Evolutionary conservation across 2,888 invertebrate genomes (phyloP).

Genomic region (Mesoligia furuncula): DNA sequence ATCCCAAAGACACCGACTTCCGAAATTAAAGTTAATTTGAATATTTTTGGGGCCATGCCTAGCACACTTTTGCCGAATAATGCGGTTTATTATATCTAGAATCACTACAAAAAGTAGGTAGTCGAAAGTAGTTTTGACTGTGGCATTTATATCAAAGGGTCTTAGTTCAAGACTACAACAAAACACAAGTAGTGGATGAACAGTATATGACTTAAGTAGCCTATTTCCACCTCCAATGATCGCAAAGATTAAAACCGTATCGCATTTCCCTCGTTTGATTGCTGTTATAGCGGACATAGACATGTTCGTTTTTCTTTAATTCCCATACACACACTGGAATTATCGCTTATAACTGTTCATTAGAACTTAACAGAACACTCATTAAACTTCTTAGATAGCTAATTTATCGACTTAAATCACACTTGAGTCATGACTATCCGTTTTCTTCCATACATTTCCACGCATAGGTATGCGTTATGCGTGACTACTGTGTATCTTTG

Average conservation of each 20-base stretch:
- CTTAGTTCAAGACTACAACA: conserved; percentile 1
- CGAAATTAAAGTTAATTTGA: no score
- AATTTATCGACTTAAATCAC: neutral
- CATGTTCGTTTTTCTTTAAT: conserved; percentile 29
- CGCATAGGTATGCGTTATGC: no score
- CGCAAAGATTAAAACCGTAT: conserved; percentile 1
- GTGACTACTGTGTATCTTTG: neutral
- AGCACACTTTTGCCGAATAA: no score
- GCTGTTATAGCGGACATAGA: conserved; percentile 3
- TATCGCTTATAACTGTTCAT: neutral
- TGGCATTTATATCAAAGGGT: neutral
- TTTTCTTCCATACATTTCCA: neutral
- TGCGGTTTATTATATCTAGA: no score
- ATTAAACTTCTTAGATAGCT: neutral
- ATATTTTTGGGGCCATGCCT: no score
- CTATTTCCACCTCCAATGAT: neutral
- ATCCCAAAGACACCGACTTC: no score
- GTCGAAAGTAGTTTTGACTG: neutral
- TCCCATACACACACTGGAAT: conserved; percentile 4
- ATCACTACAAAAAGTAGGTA: no score
- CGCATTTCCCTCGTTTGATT: neutral
- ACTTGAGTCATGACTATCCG: neutral
- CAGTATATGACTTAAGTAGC: neutral
- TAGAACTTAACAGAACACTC: conserved; percentile 7
- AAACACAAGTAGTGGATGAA: neutral